These are phyloP conservation scores for Eristalis tenax DNA, from an alignment of 2,888 invertebrate genomes.

Conservation along the genomic window DNA sequence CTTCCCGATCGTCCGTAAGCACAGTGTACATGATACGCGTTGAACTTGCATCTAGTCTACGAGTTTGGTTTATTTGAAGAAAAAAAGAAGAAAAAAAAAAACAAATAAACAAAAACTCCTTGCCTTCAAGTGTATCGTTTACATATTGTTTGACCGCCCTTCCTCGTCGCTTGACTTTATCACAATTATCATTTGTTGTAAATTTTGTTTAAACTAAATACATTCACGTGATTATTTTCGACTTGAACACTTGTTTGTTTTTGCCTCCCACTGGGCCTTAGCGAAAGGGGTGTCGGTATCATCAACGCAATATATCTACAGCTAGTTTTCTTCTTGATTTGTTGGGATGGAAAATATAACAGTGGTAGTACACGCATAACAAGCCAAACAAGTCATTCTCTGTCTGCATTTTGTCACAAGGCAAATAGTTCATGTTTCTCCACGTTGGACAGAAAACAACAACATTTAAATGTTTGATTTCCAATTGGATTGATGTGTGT, in stretches of 20 bases:
- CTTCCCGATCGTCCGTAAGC: conserved; percentile 67
- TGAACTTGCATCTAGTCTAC: conserved; percentile 19
- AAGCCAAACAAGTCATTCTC: conserved; percentile 26
- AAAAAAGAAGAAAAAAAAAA: not conserved
- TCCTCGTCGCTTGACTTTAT: conserved; percentile 45
- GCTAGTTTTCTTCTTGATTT: conserved; percentile 11
- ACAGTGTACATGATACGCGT: conserved; percentile 57
- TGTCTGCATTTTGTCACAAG: conserved; percentile 27
- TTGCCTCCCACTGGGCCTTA: conserved; percentile 7
- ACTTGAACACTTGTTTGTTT: conserved; percentile 25
- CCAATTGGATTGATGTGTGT: conserved; percentile 25
- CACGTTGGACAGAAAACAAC: conserved; percentile 34
- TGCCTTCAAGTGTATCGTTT: not conserved
- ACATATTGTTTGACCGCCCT: conserved; percentile 50
- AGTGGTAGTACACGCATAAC: conserved; percentile 37
- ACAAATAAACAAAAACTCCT: not conserved
- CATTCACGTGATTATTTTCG: not conserved
- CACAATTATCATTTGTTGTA: conserved; percentile 62
- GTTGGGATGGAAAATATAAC: conserved; percentile 42
- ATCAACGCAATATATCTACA: conserved; percentile 22
- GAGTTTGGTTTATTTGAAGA: not conserved
- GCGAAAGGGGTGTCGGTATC: not conserved
- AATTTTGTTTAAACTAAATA: conserved; percentile 61
- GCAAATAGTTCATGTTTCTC: conserved; percentile 13
- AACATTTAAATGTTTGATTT: conserved; percentile 17